Evolutionary conservation across 35 echinoderm and acorn worm species (phyloP).

Genomic region (Stichopus chloronotus): DNA sequence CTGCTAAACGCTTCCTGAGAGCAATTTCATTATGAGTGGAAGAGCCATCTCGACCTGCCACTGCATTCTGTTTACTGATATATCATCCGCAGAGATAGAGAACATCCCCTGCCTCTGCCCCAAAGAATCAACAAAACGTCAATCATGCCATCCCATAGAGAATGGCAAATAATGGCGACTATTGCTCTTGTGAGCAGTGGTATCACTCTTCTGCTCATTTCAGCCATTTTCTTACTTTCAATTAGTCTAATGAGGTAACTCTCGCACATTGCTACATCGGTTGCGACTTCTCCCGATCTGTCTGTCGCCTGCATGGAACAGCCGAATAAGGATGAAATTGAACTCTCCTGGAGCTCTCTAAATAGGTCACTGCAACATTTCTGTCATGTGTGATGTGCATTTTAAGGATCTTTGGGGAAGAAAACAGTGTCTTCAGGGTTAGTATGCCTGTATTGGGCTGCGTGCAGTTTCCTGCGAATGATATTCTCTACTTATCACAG

Average conservation of each 20-base stretch:
- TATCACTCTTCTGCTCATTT: slow-evolving; percentile 27
- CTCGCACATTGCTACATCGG: slow-evolving; percentile 14
- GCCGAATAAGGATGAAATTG: slow-evolving; percentile 4
- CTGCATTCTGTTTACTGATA: slow-evolving; percentile 37
- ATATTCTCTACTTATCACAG: too few relatives aligned
- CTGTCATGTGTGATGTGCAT: background rate
- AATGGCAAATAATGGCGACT: background rate
- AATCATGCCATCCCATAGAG: background rate
- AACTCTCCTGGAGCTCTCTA: background rate
- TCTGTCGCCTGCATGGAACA: background rate
- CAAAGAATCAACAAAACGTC: slow-evolving; percentile 51
- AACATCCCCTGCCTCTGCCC: background rate
- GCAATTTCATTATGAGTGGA: slow-evolving; percentile 9
- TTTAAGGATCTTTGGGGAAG: background rate
- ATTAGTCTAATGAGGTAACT: slow-evolving; percentile 48
- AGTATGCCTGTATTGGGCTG: background rate
- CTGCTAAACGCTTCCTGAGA: background rate
- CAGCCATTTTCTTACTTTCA: slow-evolving; percentile 24
- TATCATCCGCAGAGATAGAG: slow-evolving; percentile 3
- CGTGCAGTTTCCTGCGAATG: background rate
- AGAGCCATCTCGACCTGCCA: background rate
- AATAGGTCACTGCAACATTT: background rate
- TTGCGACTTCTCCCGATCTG: background rate
- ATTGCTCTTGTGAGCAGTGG: background rate
- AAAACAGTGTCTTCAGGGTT: background rate